A percentile compares a stretch with the other conserved stretches of the same genome.
Evolutionary conservation across 2,113 vertebrate genomes (phyloP).

Genomic region (Parus major): DNA sequence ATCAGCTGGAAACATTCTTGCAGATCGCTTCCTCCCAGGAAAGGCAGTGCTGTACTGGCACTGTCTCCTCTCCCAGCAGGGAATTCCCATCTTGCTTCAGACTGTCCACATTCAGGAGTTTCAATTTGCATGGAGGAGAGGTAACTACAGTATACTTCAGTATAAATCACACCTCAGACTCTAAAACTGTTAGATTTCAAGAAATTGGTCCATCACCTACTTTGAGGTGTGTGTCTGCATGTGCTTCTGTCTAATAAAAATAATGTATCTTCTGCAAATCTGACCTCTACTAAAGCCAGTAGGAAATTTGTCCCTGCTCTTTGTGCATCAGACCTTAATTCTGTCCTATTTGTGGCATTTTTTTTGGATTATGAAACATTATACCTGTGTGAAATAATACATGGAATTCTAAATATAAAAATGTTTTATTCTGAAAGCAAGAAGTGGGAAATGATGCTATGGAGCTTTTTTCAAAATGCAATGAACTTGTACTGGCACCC

Average conservation of each 20-base stretch:
- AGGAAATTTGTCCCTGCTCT: neutral
- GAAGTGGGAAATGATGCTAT: neutral
- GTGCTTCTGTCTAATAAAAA: neutral
- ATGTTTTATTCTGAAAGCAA: neutral
- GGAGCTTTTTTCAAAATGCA: neutral
- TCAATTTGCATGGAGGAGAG: neutral
- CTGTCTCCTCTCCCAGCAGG: neutral
- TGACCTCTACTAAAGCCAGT: neutral
- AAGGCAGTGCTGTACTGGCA: neutral
- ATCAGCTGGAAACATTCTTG: constrained; percentile 36
- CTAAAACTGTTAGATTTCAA: neutral
- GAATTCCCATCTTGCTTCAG: neutral
- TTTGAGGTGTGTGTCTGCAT: neutral
- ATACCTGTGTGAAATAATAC: neutral
- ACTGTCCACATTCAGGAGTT: neutral
- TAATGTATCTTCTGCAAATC: neutral
- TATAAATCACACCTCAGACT: neutral
- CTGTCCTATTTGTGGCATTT: neutral
- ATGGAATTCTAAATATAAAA: neutral
- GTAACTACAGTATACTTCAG: neutral
- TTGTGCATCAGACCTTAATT: neutral
- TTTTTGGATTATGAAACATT: neutral
- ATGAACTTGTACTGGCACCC: neutral
- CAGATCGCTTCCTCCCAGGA: neutral
- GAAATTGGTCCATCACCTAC: neutral